phyloP scores from a whole-genome alignment of 37 sponge, comb jelly and placozoan genomes.

The Geodia barretti region DNA sequence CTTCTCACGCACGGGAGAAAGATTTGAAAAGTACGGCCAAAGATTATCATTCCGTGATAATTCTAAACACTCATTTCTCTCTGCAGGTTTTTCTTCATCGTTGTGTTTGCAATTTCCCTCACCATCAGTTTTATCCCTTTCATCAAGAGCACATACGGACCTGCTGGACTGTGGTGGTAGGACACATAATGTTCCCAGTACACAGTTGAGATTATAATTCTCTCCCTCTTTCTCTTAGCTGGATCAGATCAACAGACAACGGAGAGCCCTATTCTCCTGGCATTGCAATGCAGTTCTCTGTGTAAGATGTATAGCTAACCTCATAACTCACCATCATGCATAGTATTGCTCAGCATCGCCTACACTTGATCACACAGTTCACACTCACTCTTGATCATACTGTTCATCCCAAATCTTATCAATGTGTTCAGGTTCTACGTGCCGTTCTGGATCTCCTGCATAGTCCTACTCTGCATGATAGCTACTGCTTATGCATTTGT shows the following conservation, averaged over 20 bases:
- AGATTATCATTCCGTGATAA: background rate
- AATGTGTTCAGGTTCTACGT: slow-evolving; percentile 9
- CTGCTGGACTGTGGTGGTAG: slow-evolving; percentile 86
- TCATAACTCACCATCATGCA: background rate
- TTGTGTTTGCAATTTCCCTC: slow-evolving; percentile 55
- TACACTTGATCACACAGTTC: too few species aligned
- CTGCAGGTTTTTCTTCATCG: slow-evolving; percentile 45
- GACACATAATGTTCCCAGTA: background rate
- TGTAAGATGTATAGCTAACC: too few species aligned
- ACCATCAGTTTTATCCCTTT: slow-evolving; percentile 62
- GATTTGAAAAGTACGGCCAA: slow-evolving; percentile 58
- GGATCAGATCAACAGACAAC: slow-evolving; percentile 19
- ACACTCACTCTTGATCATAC: too few species aligned
- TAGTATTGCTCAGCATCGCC: background rate
- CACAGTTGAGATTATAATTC: background rate
- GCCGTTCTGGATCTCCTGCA: slow-evolving; percentile 4
- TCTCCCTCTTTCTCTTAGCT: background rate
- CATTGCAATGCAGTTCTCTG: slow-evolving; percentile 2
- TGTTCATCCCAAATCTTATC: background rate
- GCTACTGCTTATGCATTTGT: too few species aligned
- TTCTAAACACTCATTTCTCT: background rate
- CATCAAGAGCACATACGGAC: slow-evolving; percentile 58
- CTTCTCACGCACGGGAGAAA: slow-evolving; percentile 35
- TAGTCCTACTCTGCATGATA: background rate
- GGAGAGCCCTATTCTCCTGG: background rate